Evolutionary conservation across 2,888 invertebrate genomes (phyloP), one percentile per base, ranked within the genome.

Genomic region (Drosophila nigritarsus): DNA sequence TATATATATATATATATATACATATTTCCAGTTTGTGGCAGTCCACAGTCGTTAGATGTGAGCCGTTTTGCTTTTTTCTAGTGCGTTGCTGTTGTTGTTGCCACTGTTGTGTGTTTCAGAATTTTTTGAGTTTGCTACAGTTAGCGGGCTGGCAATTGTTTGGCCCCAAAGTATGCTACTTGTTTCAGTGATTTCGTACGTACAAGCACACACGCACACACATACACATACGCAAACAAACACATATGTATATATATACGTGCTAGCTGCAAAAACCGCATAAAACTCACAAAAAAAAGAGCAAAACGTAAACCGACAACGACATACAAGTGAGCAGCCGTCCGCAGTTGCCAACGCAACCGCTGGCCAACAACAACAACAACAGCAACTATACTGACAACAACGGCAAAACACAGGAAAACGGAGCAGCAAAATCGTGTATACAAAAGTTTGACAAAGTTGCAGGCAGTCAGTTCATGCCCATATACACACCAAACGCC

Each of bases 101-200:
- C 60, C 64, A 49, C 13, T 60, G 53, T 54, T 65, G 49, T 63
- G 65, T 79, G 65, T 65, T 65, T 65, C 53, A 66, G 58, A 48
- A 51, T 63, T 77, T 69, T 79, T 73, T 65, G 65, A 66, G 81
- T 59, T 78, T 73, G 59, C 73, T 71, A 78, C 87, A 72, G 83
- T 72, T 79, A 74, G 82, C 69, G 82, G 87, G 59, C 73, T 74
- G 77, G 75, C 86, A 79, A 82, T 88, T 86, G 83, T 81, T 79
- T 77, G 81, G 82, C 86, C 87, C 73, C 83, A 85, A 85, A 85
- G 89, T 83, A 86, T 83, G 86, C 83, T 83, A 81, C 81, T 81
- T 85, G 83, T 81, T 82, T 74, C 79, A 60, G 65, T 78, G 89
- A 86, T 88, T 86, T 86, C 53, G 40, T 45, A 59, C 65, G 34